Base-by-base conservation (phyloP, 2,113 vertebrate species). In the Phoxinus phoxinus region DNA sequence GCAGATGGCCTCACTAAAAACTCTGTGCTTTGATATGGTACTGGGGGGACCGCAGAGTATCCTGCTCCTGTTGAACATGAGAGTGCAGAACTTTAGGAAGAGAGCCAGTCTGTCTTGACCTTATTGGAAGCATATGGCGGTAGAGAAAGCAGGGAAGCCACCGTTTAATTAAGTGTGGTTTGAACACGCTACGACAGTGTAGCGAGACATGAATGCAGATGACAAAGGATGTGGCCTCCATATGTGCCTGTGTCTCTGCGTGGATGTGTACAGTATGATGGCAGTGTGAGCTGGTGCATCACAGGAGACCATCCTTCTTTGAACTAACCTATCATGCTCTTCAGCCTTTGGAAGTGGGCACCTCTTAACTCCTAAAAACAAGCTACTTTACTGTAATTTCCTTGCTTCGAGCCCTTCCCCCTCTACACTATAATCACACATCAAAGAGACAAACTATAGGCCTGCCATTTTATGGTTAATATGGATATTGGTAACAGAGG, bases 71-170 rank as follows among this genome's bases (percentile, higher is more conserved):
- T 85, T 6, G 30, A 77, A 67, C 71, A 77, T 56, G 58, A 41
- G 48, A 81, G 48, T 46, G 46, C 59, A 51, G 10, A 69, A 53
- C 27, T 30, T 94, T 91, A 91, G 92, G 93, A 91, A 92, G 92
- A 92, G n/a, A 19, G 56, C 23, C 77, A 74, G 84, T 92, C 93
- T 93, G 93, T 89, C 90, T 92, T 92, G 92, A 90, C 91, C 84
- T 92, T 92, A 93, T 93, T 93, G 91, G 90, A 92, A 95, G 92
- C 91, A 94, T 90, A 92, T 93, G 91, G 90, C 93, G 89, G 90
- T 92, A 91, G 90, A 58, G 87, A 91, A 92, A 93, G 87, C 90
- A 94, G 93, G 89, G 89, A 93, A 93, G 93, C 94, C 93, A 92
- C 93, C 90, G 89, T 93, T 94, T 93, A 90, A 94, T 93, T 92